Percentiles rank a stretch among this genome's conserved stretches.
phyloP scores from a whole-genome alignment of 2,888 invertebrate species.

The Palloptera scutellata region DNA sequence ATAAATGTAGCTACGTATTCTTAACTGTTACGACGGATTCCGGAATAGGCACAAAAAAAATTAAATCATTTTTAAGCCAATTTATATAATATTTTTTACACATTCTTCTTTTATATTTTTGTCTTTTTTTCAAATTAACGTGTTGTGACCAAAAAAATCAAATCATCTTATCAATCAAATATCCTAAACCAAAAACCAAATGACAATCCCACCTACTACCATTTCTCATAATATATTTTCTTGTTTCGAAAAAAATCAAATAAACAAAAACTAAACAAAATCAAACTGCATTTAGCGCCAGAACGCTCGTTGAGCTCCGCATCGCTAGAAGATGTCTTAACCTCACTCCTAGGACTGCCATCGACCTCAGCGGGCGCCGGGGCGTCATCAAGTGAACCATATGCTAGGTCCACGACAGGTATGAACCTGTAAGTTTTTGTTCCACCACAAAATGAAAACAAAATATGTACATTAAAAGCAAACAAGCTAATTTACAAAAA shows the following conservation, averaged over 20 bases:
- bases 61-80: no score
- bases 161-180: background rate
- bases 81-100: no score
- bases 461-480: background rate
- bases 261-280: conserved; percentile 23
- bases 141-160: background rate
- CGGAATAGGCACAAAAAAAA: no score
- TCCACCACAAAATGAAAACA: conserved; percentile 52
- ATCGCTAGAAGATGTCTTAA: conserved; percentile 92
- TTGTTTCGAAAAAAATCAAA: conserved; percentile 22
- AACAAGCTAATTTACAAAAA: background rate
- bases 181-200: background rate
- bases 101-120: no score
- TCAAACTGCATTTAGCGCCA: conserved; percentile 56
- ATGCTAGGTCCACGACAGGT: conserved; percentile 74
- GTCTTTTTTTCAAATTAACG: background rate
- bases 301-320: conserved; percentile 80
- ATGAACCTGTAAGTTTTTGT: conserved; percentile 79
- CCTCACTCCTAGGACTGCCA: conserved; percentile 88
- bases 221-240: conserved; percentile 22
- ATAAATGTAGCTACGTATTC: no score
- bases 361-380: conserved; percentile 60
- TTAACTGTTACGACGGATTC: no score
- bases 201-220: background rate
- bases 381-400: conserved; percentile 65